A percentile compares a stretch with the other conserved stretches of the same genome.
phyloP scores from a whole-genome alignment of 37 sponge, comb jelly and placozoan species.

The Corticium candelabrum region DNA sequence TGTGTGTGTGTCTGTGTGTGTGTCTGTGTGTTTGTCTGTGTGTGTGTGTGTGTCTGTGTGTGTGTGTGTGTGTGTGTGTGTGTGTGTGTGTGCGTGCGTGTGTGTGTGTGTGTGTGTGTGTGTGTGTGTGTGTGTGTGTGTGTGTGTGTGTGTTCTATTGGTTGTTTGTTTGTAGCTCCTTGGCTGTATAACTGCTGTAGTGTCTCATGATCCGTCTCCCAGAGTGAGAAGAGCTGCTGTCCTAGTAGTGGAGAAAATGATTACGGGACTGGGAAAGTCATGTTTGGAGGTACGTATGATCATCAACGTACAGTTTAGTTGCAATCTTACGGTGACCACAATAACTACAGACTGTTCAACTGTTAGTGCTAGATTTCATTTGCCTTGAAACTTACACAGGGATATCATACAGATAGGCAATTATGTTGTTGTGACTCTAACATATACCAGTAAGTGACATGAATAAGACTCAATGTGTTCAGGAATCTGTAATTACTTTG shows the following conservation, averaged over 20 bases:
- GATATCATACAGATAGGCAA: too few relatives aligned
- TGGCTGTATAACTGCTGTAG: slow-evolving; percentile 30
- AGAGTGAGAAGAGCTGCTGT: slow-evolving; percentile 51
- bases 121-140: slow-evolving; percentile 10
- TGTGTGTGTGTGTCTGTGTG: slow-evolving; percentile 16
- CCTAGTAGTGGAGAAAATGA: slow-evolving; percentile 32
- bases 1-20: slow-evolving; percentile 21
- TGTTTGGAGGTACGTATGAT: slow-evolving; percentile 22
- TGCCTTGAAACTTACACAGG: too few relatives aligned
- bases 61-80: neutral
- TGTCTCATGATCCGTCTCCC: slow-evolving; percentile 30
- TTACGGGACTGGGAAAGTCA: slow-evolving; percentile 37
- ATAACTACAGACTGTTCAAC: too few relatives aligned
- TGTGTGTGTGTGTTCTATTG: neutral
- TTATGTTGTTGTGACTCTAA: too few relatives aligned
- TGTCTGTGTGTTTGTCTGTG: slow-evolving; percentile 32
- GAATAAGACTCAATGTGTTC: too few relatives aligned
- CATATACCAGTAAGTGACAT: too few relatives aligned
- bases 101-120: neutral
- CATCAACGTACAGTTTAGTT: neutral
- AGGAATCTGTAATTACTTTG: too few relatives aligned
- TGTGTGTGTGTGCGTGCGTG: slow-evolving; percentile 8
- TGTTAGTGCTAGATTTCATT: too few relatives aligned
- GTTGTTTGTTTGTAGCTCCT: slow-evolving; percentile 33
- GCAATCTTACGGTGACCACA: neutral